These are phyloP conservation scores for Cataglyphis cursor DNA, from an alignment of 2,888 invertebrate genomes.

Conservation along the genomic window DNA sequence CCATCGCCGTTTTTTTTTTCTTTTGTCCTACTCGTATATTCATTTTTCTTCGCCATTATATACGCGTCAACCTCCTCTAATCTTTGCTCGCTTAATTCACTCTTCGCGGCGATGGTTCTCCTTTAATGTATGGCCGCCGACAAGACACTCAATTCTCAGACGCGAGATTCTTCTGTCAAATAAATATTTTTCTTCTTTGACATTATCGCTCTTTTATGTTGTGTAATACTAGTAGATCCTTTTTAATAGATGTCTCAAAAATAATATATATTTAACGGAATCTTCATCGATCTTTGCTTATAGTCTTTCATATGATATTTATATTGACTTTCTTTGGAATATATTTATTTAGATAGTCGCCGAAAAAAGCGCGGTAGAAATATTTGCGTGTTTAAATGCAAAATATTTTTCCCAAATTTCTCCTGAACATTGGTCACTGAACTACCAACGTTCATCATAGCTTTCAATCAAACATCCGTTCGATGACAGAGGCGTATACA, in stretches of 20 bases:
- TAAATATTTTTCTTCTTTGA: neutral
- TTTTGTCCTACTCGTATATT: conserved; percentile 17
- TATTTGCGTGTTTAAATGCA: conserved; percentile 41
- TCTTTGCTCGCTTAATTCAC: conserved; percentile 35
- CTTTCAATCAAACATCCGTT: conserved; percentile 74
- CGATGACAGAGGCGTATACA: conserved; percentile 65
- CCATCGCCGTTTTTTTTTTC: conserved; percentile 34
- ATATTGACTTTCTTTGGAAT: conserved; percentile 15
- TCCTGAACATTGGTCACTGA: conserved; percentile 36
- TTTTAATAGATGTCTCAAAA: neutral
- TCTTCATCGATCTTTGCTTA: neutral
- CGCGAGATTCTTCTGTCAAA: neutral
- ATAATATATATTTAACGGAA: conserved; percentile 20
- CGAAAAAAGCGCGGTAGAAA: neutral
- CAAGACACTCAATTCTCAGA: neutral
- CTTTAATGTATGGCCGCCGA: neutral
- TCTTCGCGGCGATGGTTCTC: neutral
- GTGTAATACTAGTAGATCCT: neutral
- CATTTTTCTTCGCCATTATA: conserved; percentile 45
- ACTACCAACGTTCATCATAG: conserved; percentile 67
- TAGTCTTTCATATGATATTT: neutral
- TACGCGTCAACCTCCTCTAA: conserved; percentile 28
- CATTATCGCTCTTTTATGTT: neutral
- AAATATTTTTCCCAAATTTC: conserved; percentile 63
- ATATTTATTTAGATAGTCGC: conserved; percentile 9